A percentile compares a stretch with the other conserved stretches of the same genome.
Conservation (phyloP, 2,888 invertebrate genomes). For the Lottia gigantea region DNA sequence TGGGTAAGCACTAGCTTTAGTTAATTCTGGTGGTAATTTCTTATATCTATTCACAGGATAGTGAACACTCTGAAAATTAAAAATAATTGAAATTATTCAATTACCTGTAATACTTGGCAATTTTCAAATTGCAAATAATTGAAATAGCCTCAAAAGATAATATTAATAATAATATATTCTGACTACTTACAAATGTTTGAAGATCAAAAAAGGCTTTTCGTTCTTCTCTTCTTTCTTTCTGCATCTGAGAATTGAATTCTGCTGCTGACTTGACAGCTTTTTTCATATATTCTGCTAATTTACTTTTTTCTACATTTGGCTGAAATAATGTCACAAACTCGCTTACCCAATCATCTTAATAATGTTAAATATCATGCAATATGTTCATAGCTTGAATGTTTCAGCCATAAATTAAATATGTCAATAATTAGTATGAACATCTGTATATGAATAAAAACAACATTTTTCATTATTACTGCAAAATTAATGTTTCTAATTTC, state of each 20-base stretch:
- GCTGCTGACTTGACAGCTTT: constrained; percentile 70
- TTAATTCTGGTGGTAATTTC: constrained; percentile 52
- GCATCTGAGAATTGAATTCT: constrained; percentile 89
- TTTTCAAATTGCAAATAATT: no score
- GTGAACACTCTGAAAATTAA: constrained; percentile 75
- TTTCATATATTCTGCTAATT: constrained; percentile 62
- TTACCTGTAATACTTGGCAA: no score
- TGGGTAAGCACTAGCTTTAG: constrained; percentile 81
- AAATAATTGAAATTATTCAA: no score
- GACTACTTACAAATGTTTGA: constrained; percentile 76
- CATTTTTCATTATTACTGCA: no score
- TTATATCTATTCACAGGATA: constrained; percentile 72
- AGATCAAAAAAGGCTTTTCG: constrained; percentile 89
- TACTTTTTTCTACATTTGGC: constrained; percentile 62
- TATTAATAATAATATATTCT: neutral
- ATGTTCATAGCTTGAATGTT: no score
- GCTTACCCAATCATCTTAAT: no score
- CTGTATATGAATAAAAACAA: no score
- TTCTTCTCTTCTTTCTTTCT: constrained; percentile 79
- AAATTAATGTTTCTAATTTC: no score
- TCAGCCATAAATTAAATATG: no score
- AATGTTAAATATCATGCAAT: no score
- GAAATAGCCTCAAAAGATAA: no score
- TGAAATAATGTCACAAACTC: constrained; percentile 26
- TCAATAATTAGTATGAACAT: no score